These are phyloP conservation scores for Rhadina sibilatrix DNA, from an alignment of 2,113 vertebrate species.

Conservation along the genomic window DNA sequence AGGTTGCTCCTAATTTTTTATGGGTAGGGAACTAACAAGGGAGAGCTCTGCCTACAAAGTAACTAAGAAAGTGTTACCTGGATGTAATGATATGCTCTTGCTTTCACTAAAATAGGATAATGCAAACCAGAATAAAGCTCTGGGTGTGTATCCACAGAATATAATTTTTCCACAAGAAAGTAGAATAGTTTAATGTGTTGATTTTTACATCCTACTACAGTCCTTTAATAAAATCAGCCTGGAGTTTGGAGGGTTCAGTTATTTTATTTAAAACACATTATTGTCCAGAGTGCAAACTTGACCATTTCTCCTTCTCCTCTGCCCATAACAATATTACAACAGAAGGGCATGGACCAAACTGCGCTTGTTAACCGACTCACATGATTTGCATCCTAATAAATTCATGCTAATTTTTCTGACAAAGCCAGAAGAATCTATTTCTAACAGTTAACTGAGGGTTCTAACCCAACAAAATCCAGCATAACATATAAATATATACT, in stretches of 20 bases:
- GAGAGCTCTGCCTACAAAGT: background rate
- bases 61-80: slow-evolving; percentile 26
- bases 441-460: background rate
- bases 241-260: background rate
- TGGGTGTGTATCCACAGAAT: background rate
- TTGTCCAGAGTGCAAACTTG: background rate
- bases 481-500: background rate
- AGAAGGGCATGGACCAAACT: background rate
- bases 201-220: slow-evolving; percentile 21
- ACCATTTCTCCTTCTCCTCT: background rate
- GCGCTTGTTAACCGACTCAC: background rate
- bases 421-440: background rate
- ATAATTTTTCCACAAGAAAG: slow-evolving; percentile 22
- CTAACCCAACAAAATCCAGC: background rate
- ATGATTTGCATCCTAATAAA: background rate
- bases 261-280: background rate
- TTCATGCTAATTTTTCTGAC: background rate
- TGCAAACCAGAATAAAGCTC: slow-evolving; percentile 30
- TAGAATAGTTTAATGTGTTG: background rate
- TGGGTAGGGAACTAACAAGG: background rate
- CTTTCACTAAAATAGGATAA: slow-evolving; percentile 26
- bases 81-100: background rate
- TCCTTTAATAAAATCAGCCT: slow-evolving; percentile 25
- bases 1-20: background rate
- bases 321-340: background rate